A percentile compares a stretch with the other conserved stretches of the same genome.
Conservation (phyloP, 2,797 vertebrate genomes). For the Myoxocephalus aenaeus region DNA sequence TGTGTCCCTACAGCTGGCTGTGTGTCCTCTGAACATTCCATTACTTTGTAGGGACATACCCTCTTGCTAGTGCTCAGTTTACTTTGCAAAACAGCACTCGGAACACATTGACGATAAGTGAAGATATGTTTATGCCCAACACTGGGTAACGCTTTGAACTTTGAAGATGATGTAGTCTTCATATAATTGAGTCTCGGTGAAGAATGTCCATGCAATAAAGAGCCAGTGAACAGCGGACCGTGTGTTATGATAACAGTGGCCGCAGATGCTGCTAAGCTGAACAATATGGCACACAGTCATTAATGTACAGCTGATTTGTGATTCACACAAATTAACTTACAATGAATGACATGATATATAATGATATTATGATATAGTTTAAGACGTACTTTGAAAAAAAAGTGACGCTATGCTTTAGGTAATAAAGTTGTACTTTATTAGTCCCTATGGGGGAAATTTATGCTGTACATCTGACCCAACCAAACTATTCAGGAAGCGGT, state of each 20-base stretch:
- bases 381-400: slow-evolving; percentile 6
- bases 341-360: not conserved
- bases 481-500: slow-evolving; percentile 44
- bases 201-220: slow-evolving; percentile 6
- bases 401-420: slow-evolving; percentile 16
- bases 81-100: not conserved
- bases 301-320: not conserved
- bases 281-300: slow-evolving; percentile 11
- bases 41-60: not conserved
- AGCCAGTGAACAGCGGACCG: slow-evolving; percentile 21
- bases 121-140: not conserved
- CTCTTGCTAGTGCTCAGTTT: not conserved
- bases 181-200: not conserved
- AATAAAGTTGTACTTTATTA: slow-evolving; percentile 58
- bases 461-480: slow-evolving; percentile 51
- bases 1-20: not conserved
- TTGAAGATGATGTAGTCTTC: slow-evolving; percentile 8
- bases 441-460: slow-evolving; percentile 46
- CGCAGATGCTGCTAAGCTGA: slow-evolving; percentile 3
- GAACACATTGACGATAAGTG: not conserved
- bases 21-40: not conserved
- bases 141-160: not conserved
- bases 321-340: not conserved
- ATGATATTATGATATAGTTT: slow-evolving; percentile 2
- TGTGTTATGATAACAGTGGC: slow-evolving; percentile 11